These are phyloP conservation scores for Anguilla japonica DNA, from an alignment of 2,113 vertebrate species.

Conservation along the genomic window DNA sequence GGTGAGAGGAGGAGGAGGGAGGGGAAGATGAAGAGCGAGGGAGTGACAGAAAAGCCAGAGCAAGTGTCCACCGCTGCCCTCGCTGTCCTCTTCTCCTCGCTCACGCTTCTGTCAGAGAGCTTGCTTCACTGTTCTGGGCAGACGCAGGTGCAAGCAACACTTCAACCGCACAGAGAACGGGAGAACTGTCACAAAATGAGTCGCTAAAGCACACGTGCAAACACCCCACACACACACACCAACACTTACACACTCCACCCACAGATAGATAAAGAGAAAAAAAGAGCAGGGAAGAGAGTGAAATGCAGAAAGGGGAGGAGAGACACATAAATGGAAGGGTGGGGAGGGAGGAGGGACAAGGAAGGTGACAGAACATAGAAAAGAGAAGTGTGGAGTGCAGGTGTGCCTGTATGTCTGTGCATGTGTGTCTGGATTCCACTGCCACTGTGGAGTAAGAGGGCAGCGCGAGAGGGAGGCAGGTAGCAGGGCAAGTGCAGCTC, in stretches of 20 bases:
- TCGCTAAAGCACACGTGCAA: constrained; percentile 20
- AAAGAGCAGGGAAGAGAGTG: constrained; percentile 15
- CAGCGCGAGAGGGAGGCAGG: neutral
- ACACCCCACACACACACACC: constrained; percentile 30
- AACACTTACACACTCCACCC: neutral
- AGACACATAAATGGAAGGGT: neutral
- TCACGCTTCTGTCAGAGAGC: constrained; percentile 19
- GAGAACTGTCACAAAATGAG: constrained; percentile 40
- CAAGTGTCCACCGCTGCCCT: neutral
- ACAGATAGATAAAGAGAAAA: neutral
- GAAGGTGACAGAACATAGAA: neutral
- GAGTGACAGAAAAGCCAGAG: neutral
- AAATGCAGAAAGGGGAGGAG: neutral
- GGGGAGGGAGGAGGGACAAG: constrained; percentile 1
- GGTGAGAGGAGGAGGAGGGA: neutral
- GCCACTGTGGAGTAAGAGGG: neutral
- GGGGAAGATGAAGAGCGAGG: neutral
- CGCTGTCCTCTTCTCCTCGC: constrained; percentile 12
- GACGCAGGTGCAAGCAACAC: constrained; percentile 52
- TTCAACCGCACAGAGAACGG: constrained; percentile 31
- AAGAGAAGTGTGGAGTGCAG: constrained; percentile 6
- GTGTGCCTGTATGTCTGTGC: neutral
- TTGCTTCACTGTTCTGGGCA: constrained; percentile 31
- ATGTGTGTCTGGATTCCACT: neutral
- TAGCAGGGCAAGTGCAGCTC: neutral